Evolutionary conservation across 2,797 vertebrate genomes (phyloP).

Genomic region (Sphenodon punctatus): DNA sequence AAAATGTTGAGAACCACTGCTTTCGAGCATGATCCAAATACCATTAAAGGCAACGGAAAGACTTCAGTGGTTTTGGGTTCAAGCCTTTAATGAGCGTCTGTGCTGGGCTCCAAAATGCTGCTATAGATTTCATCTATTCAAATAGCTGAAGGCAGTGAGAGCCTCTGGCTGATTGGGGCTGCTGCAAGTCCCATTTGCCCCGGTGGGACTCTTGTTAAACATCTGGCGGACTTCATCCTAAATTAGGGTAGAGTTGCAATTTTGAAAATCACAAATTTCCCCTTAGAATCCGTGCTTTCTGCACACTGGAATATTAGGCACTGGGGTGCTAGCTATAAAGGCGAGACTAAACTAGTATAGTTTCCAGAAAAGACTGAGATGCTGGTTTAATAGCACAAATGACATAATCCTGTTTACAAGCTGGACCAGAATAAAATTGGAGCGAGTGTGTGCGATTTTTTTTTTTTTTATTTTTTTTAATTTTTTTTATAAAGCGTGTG

Average conservation of each 20-base stretch:
- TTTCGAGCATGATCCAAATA: no score
- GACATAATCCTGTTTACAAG: not conserved
- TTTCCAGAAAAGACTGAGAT: not conserved
- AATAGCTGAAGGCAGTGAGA: no score
- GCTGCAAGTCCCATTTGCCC: no score
- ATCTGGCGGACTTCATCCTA: not conserved
- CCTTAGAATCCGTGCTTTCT: not conserved
- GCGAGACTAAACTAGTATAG: not conserved
- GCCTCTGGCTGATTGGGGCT: no score
- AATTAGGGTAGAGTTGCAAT: not conserved
- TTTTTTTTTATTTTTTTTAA: not conserved
- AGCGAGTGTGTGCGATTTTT: not conserved
- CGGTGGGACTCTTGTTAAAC: no score
- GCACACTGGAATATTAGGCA: accelerated
- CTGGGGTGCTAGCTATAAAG: accelerated
- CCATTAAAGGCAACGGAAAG: no score
- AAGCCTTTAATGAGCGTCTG: not conserved
- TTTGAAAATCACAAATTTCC: not conserved
- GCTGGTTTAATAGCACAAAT: not conserved
- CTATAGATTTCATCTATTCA: not conserved
- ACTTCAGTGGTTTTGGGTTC: not conserved
- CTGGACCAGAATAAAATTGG: not conserved
- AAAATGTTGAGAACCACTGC: no score
- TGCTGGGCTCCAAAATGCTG: not conserved
- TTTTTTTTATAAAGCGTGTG: accelerated